Percentiles rank a stretch among this genome's conserved stretches.
phyloP scores from a whole-genome alignment of 1,140 invertebrate species.

The Nymphalis io region DNA sequence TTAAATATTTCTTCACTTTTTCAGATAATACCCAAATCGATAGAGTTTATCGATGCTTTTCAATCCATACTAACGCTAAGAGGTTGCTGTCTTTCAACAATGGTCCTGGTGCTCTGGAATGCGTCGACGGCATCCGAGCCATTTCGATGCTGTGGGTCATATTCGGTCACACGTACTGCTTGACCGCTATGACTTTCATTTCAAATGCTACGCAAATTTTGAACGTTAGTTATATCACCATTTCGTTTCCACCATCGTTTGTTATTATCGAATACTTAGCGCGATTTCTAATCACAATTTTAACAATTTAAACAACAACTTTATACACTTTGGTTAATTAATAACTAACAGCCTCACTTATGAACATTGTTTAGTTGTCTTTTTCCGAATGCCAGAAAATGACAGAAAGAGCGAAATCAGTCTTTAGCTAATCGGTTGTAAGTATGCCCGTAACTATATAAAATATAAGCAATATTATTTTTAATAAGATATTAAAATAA shows the following conservation, averaged over 20 bases:
- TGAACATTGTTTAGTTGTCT: too few species aligned
- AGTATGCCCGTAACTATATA: neutral
- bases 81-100: slow-evolving; percentile 51
- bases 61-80: slow-evolving; percentile 59
- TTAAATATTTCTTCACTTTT: slow-evolving; percentile 30
- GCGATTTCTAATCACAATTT: too few species aligned
- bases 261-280: too few species aligned
- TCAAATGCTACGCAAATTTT: slow-evolving; percentile 41
- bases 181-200: slow-evolving; percentile 35
- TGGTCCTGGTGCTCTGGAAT: slow-evolving; percentile 60
- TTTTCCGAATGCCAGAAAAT: too few species aligned
- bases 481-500: neutral
- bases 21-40: slow-evolving; percentile 50
- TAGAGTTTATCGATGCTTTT: slow-evolving; percentile 48
- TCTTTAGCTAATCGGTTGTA: too few species aligned
- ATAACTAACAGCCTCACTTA: too few species aligned
- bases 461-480: neutral
- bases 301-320: too few species aligned
- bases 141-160: slow-evolving; percentile 86
- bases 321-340: too few species aligned
- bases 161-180: slow-evolving; percentile 55
- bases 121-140: slow-evolving; percentile 82
- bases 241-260: too few species aligned
- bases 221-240: slow-evolving; percentile 40
- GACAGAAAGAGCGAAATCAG: too few species aligned